A percentile compares a stretch with the other conserved stretches of the same genome.
Evolutionary conservation across 2,888 invertebrate species (phyloP).

Genomic region (Homarus gammarus): DNA sequence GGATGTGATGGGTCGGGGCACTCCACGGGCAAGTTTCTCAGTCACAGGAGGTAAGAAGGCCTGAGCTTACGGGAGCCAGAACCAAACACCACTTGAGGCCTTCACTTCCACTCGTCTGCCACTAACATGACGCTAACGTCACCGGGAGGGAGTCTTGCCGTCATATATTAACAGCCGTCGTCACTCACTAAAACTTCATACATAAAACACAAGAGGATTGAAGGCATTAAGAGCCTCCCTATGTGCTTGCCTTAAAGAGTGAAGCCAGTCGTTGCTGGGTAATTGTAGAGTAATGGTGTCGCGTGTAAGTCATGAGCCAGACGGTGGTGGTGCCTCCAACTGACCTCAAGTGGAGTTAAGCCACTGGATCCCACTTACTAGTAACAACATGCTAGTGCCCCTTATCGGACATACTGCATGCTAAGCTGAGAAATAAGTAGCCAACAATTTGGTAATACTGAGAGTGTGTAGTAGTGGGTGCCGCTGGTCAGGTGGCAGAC

Average conservation of each 20-base stretch:
- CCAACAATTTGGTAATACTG: constrained; percentile 50
- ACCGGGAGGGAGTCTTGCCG: constrained; percentile 4
- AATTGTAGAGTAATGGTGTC: constrained; percentile 21
- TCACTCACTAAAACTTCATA: constrained; percentile 6
- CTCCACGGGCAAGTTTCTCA: constrained; percentile 86
- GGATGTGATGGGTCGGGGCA: constrained; percentile 99
- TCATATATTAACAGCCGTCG: constrained; percentile 6
- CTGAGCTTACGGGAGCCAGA: constrained; percentile 72
- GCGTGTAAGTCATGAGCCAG: constrained; percentile 21
- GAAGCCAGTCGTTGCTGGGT: neutral
- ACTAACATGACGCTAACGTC: constrained; percentile 29
- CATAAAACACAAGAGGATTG: neutral
- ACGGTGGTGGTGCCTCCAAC: constrained; percentile 28
- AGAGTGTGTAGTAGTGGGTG: constrained; percentile 57
- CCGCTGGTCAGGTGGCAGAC: constrained; percentile 57
- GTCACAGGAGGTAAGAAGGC: constrained; percentile 76
- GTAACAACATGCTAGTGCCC: constrained; percentile 58
- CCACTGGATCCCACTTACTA: constrained; percentile 68
- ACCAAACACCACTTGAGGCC: constrained; percentile 73
- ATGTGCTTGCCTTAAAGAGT: neutral
- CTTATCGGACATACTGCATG: constrained; percentile 71
- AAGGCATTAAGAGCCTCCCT: too few relatives aligned
- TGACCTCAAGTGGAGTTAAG: constrained; percentile 70
- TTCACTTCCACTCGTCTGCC: constrained; percentile 56
- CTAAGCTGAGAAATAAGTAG: constrained; percentile 63